Conservation (phyloP, 2,113 vertebrate species). For the Mormoops blainvillei region DNA sequence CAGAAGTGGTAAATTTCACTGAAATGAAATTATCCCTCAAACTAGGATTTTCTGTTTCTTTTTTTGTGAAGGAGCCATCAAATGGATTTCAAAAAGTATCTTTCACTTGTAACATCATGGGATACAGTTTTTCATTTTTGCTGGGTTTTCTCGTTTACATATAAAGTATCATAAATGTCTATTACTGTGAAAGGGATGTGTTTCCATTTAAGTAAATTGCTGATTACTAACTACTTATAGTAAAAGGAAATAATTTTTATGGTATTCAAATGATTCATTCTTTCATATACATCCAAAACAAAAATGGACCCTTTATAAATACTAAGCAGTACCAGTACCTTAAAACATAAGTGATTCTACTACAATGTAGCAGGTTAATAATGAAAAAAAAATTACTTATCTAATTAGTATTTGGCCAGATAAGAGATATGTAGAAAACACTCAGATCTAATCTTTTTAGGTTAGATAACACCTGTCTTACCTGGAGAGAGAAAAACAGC, state of each 20-base stretch:
- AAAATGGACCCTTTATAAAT: background rate
- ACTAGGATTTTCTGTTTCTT: background rate
- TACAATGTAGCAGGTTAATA: conserved; percentile 29
- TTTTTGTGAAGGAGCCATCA: background rate
- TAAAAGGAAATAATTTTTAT: conserved; percentile 56
- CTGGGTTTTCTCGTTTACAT: conserved; percentile 1
- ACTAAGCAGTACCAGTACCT: conserved; percentile 14
- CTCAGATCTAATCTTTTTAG: conserved; percentile 34
- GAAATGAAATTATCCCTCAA: background rate
- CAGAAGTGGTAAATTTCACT: background rate
- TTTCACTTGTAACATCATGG: background rate
- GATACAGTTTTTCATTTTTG: conserved; percentile 9
- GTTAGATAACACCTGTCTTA: conserved; percentile 65
- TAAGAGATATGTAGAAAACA: conserved; percentile 48
- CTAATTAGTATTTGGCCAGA: conserved; percentile 59
- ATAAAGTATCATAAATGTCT: background rate
- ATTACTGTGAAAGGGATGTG: background rate
- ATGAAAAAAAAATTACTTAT: conserved; percentile 69
- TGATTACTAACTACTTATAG: conserved; percentile 44
- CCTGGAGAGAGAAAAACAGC: conserved; percentile 54
- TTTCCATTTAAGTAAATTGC: conserved; percentile 39
- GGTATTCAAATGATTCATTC: conserved; percentile 5
- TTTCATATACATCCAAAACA: conserved; percentile 20
- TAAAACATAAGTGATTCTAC: conserved; percentile 57
- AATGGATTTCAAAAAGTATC: background rate